Base-by-base conservation (phyloP, 2,113 vertebrate genomes). In the Saguinus imperator region DNA sequence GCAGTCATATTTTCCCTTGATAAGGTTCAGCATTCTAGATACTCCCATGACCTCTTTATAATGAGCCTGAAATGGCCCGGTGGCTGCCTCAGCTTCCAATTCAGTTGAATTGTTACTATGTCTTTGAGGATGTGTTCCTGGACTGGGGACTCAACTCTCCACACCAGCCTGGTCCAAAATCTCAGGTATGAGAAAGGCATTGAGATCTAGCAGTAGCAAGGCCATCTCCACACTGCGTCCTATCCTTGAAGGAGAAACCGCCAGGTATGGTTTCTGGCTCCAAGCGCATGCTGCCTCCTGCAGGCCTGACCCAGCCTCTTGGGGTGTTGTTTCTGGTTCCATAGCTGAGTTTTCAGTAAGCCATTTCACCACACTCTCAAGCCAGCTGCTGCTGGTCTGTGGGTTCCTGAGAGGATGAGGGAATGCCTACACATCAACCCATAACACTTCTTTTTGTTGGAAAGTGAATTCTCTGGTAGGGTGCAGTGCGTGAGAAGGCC, bases 171-270 rank as follows among this genome's bases (percentile, higher is more conserved):
- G 7, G 27, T 84, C 50, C 91, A n/a, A 25, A 29, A 40, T 18
- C 10, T 84, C 25, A 32, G 57, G 12, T 17, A 6, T 32, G 20
- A 86, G 21, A 61, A 73, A 43, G 7, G 77, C 10, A 35, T 17
- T 27, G 21, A 72, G 86, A n/a, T 13, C 3, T 2, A 10, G 14
- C 11, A 8, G 27, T 9, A 18, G 7, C 58, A 20, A 1, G 1
- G 50, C 75, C 10, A 12, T n/a, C 48, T 91, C 50, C n/a, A 8
- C n/a, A 0, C 52, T 25, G 7, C 16, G 20, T 32, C 43, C 55
- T 32, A 2, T 9, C 73, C 48, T 37, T 14, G 82, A 13, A 13
- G 73, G 57, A 83, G 70, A 52, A 50, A 37, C 3, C 7, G 6
- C 29, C 35, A 9, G 10, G 27, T 23, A 13, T 16, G 86, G 76